Conservation (phyloP, 1,140 invertebrate species). For the Diprion similis region DNA sequence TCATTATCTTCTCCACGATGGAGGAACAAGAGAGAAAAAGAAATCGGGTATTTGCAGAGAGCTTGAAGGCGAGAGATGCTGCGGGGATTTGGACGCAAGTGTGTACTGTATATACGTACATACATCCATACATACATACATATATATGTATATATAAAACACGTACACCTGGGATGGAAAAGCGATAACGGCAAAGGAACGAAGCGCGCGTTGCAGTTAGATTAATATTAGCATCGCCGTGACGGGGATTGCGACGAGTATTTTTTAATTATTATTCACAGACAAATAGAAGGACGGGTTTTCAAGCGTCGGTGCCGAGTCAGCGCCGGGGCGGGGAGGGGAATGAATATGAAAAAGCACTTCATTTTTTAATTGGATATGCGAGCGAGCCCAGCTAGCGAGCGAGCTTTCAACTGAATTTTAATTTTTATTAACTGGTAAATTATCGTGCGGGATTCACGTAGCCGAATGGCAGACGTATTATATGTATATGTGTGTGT, state of each 20-base stretch:
- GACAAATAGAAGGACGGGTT: constrained; percentile 33
- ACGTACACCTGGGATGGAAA: background rate
- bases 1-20: no score
- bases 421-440: constrained; percentile 46
- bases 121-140: background rate
- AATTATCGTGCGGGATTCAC: constrained; percentile 15
- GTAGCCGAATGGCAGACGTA: no score
- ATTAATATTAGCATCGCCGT: constrained; percentile 47
- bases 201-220: constrained; percentile 40
- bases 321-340: background rate
- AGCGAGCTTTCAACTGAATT: constrained; percentile 36
- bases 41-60: no score
- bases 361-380: constrained; percentile 47
- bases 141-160: background rate
- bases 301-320: background rate
- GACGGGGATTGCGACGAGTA: constrained; percentile 20
- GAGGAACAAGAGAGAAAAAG: no score
- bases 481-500: background rate
- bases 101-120: no score
- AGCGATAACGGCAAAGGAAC: constrained; percentile 16
- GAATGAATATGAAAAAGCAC: constrained; percentile 49
- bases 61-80: no score
- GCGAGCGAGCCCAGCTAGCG: background rate
- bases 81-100: no score
- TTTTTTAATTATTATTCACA: constrained; percentile 51